Evolutionary conservation across 2,797 vertebrate genomes (phyloP), one percentile per base, ranked within the genome.

Genomic region (Coilia nasus): DNA sequence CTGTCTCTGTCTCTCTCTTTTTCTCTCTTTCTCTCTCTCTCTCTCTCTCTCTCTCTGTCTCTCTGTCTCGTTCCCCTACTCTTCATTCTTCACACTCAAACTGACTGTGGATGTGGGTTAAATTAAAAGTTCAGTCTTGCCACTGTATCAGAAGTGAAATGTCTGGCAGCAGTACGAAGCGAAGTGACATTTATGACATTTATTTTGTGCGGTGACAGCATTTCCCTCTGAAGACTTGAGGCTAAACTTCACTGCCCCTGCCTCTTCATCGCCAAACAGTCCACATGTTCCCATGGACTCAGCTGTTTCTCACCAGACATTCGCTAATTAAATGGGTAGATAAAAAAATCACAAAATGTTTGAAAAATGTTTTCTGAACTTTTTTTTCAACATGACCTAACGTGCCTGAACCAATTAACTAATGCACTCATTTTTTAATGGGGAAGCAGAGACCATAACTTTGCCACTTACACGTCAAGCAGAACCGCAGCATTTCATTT

Each of bases 341-440:
- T 78, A 78, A 78, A 78, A 78, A 78, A 75, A 67, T 28, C 62
- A 25, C 17, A 41, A 78, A 78, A 78, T 44, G 71, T 78, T 78
- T 21, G 67, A 75, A 35, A 75, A 75, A 75, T 35, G 67, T 75
- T 78, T 78, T 21, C 71, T 78, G 71, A 44, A 78, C 14, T 3
- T 14, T 78, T 78, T 67, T 78, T 78, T 44, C 31, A 78, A 78
- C 71, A 44, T 78, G 71, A 44, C 31, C 71, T 78, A 78, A 78
- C 44, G 35, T 78, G 71, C 71, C 71, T 19, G 35, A 44, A 78
- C 71, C 71, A 78, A 78, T 78, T 78, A 78, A 78, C 71, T 78
- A 78, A 78, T 78, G 71, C 71, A 78, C 71, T 44, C 71, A 78
- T 78, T 78, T 78, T 78, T 78, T 78, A 78, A 78, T 21, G 71